These are phyloP conservation scores for Phalloptychus januarius DNA, from an alignment of 2,797 vertebrate species.

Conservation along the genomic window DNA sequence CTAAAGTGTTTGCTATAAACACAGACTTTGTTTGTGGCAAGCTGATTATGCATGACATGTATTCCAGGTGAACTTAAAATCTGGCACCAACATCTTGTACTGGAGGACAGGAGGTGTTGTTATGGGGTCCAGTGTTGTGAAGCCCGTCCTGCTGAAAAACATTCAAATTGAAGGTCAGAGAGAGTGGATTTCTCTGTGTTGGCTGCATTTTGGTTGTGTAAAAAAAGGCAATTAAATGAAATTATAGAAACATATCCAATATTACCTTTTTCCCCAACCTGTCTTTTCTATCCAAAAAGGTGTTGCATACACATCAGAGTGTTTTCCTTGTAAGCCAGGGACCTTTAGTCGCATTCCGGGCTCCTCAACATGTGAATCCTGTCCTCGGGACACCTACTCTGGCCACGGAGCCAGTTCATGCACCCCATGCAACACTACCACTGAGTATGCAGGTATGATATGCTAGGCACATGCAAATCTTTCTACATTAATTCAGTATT, in stretches of 20 bases:
- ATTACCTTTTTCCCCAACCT: not conserved
- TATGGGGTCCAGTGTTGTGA: constrained; percentile 89
- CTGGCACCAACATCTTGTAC: constrained; percentile 95
- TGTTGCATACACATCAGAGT: constrained; percentile 95
- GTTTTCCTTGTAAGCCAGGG: constrained; percentile 94
- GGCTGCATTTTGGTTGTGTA: not conserved
- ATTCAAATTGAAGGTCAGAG: constrained; percentile 92
- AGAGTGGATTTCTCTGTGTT: fast-evolving
- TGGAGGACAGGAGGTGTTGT: constrained; percentile 96
- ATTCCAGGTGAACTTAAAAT: constrained; percentile 90
- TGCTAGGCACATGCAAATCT: not conserved
- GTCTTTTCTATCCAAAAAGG: constrained; percentile 75
- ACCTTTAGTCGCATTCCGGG: constrained; percentile 88
- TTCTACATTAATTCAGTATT: not conserved
- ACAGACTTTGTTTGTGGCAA: not conserved
- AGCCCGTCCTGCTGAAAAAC: constrained; percentile 93
- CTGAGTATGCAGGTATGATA: constrained; percentile 87
- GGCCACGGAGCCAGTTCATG: constrained; percentile 92
- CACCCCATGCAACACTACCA: constrained; percentile 83
- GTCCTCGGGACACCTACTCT: constrained; percentile 90
- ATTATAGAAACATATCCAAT: not conserved
- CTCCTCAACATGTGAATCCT: constrained; percentile 86
- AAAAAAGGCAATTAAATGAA: not conserved
- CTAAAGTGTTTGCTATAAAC: not conserved
- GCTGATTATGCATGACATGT: constrained; percentile 1